Percentiles rank a stretch among this genome's conserved stretches.
phyloP scores from a whole-genome alignment of 2,113 vertebrate genomes.

The Semnopithecus entellus region DNA sequence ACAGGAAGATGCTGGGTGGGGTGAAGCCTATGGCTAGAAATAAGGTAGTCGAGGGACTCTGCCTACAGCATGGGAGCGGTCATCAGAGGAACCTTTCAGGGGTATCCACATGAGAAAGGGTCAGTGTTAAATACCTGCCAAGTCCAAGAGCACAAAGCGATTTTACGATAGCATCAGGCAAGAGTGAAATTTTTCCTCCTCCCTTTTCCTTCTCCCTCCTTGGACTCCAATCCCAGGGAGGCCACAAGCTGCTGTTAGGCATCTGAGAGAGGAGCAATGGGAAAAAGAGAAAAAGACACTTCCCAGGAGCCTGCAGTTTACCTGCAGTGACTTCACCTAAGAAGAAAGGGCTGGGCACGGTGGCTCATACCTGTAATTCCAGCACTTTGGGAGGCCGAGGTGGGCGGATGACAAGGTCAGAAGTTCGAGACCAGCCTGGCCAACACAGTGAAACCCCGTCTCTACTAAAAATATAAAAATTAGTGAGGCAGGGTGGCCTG shows the following conservation, averaged over 20 bases:
- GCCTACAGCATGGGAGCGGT: rapidly evolving
- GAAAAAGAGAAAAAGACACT: neutral
- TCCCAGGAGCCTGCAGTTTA: neutral
- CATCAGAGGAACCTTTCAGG: neutral
- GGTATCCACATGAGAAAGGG: neutral
- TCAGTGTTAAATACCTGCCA: neutral
- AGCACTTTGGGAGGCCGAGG: too few relatives aligned
- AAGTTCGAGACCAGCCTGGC: too few relatives aligned
- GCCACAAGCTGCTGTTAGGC: neutral
- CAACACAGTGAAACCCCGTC: too few relatives aligned
- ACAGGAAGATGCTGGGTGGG: neutral
- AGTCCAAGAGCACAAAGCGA: neutral
- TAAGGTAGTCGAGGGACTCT: neutral
- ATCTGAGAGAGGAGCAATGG: neutral
- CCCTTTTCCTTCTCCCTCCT: neutral
- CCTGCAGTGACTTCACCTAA: neutral
- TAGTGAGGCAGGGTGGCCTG: too few relatives aligned
- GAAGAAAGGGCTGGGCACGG: neutral
- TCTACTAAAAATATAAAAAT: too few relatives aligned
- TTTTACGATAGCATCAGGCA: neutral
- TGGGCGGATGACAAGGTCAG: too few relatives aligned
- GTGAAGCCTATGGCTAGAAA: too few relatives aligned
- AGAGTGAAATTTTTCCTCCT: neutral
- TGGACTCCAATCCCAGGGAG: neutral
- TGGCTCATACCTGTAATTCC: too few relatives aligned